These are phyloP conservation scores for Heliornis fulica DNA, from an alignment of 2,113 vertebrate species.

Conservation along the genomic window DNA sequence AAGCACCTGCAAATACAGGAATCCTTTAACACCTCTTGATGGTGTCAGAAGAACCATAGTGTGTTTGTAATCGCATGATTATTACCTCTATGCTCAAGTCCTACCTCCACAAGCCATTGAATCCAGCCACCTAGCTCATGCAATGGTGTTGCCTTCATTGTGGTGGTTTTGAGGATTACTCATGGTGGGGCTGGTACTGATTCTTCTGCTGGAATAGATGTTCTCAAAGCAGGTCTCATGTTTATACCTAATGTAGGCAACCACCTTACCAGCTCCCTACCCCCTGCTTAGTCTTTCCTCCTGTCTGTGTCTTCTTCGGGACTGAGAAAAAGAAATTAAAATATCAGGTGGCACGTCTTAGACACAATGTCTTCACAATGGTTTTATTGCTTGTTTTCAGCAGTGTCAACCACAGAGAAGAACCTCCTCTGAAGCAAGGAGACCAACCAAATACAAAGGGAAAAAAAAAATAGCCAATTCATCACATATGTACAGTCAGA, in stretches of 20 bases:
- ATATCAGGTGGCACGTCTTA: not conserved
- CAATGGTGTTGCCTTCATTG: not conserved
- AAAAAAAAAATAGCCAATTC: not conserved
- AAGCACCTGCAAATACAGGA: rapidly evolving
- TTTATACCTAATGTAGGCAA: too few species aligned
- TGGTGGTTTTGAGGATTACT: not conserved
- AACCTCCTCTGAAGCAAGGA: slow-evolving; percentile 5
- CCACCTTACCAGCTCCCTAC: not conserved
- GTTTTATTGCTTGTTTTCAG: slow-evolving; percentile 64
- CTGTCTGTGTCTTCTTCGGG: not conserved
- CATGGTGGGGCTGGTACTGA: not conserved
- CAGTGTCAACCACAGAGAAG: slow-evolving; percentile 48
- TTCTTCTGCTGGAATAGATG: not conserved
- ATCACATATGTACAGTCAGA: slow-evolving; percentile 27
- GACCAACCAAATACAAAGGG: slow-evolving; percentile 25
- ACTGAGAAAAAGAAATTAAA: not conserved
- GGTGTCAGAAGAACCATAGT: rapidly evolving
- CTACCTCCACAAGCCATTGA: not conserved
- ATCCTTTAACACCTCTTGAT: not conserved
- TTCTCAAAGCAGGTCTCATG: not conserved
- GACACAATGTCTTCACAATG: not conserved
- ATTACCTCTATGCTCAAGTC: not conserved
- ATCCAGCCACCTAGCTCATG: not conserved
- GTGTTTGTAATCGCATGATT: not conserved
- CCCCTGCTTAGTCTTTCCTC: not conserved